These are phyloP conservation scores for Pedicia rivosa DNA, from an alignment of 2,888 invertebrate species.

Conservation along the genomic window DNA sequence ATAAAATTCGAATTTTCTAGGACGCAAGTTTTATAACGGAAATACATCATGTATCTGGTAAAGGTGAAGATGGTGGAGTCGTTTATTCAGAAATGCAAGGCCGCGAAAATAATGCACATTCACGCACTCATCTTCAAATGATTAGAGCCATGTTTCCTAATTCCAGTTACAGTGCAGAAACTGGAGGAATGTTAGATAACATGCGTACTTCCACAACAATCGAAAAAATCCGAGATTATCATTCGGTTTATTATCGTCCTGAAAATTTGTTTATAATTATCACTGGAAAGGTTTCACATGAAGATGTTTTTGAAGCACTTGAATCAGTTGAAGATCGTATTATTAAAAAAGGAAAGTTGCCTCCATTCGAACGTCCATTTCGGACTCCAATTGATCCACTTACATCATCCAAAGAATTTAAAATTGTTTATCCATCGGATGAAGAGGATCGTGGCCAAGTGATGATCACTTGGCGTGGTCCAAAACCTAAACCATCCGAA, in stretches of 20 bases:
- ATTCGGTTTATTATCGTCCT: conserved; percentile 72
- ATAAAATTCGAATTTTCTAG: conserved; percentile 26
- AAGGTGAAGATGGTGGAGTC: conserved; percentile 82
- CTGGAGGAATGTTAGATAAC: conserved; percentile 74
- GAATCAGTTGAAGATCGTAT: conserved; percentile 62
- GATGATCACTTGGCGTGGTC: conserved; percentile 65
- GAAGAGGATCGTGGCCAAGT: conserved; percentile 70
- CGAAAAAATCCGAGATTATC: conserved; percentile 62
- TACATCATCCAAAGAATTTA: conserved; percentile 37
- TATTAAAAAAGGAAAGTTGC: conserved; percentile 20
- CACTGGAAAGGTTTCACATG: conserved; percentile 61
- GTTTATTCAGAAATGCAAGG: conserved; percentile 96
- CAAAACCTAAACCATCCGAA: conserved; percentile 34
- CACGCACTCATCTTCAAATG: conserved; percentile 46
- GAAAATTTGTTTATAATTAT: conserved; percentile 76
- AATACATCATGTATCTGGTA: conserved; percentile 79
- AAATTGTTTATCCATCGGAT: conserved; percentile 45
- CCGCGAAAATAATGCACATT: conserved; percentile 63
- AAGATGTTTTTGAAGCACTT: conserved; percentile 58
- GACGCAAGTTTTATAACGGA: conserved; percentile 74
- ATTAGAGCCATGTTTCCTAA: conserved; percentile 61
- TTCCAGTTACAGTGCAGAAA: conserved; percentile 67
- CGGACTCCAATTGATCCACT: conserved; percentile 50
- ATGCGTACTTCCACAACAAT: conserved; percentile 66
- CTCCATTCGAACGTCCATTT: conserved; percentile 59